A percentile compares a stretch with the other conserved stretches of the same genome.
phyloP scores from a whole-genome alignment of 2,888 invertebrate genomes.

The Pocota personata region DNA sequence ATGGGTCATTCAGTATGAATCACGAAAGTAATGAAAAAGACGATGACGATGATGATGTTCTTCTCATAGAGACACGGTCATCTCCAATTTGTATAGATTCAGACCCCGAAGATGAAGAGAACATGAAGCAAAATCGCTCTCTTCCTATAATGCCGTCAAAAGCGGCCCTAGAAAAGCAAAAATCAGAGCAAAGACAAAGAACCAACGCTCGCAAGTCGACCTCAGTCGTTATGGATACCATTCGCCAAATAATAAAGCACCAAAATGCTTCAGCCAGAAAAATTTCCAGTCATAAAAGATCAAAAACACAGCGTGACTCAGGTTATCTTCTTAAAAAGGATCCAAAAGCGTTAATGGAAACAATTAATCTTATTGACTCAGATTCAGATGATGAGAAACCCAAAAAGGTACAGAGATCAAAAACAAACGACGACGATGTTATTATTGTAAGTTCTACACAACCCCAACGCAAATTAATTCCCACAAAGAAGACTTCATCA shows the following conservation, averaged over 20 bases:
- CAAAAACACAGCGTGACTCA: background rate
- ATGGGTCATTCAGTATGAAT: background rate
- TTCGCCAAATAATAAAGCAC: slow-evolving; percentile 44
- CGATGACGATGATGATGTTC: slow-evolving; percentile 75
- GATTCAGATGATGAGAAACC: slow-evolving; percentile 53
- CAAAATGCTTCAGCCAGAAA: slow-evolving; percentile 47
- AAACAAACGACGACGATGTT: slow-evolving; percentile 56
- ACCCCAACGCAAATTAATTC: background rate
- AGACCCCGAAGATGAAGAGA: slow-evolving; percentile 75
- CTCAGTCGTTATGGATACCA: slow-evolving; percentile 19
- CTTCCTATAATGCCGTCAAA: background rate
- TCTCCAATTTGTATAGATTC: slow-evolving; percentile 77
- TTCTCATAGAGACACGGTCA: slow-evolving; percentile 76
- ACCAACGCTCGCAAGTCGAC: slow-evolving; percentile 36
- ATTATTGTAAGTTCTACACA: slow-evolving; percentile 58
- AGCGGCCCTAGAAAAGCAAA: background rate
- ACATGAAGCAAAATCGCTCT: slow-evolving; percentile 9
- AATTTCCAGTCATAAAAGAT: background rate
- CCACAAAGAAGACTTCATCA: slow-evolving; percentile 1
- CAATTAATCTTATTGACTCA: slow-evolving; percentile 59
- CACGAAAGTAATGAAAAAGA: background rate
- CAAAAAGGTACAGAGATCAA: background rate
- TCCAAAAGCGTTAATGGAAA: slow-evolving; percentile 59
- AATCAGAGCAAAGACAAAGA: slow-evolving; percentile 23
- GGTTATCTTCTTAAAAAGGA: slow-evolving; percentile 48